Evolutionary conservation across 2,797 vertebrate species (phyloP).

Genomic region (Nothura maculosa): DNA sequence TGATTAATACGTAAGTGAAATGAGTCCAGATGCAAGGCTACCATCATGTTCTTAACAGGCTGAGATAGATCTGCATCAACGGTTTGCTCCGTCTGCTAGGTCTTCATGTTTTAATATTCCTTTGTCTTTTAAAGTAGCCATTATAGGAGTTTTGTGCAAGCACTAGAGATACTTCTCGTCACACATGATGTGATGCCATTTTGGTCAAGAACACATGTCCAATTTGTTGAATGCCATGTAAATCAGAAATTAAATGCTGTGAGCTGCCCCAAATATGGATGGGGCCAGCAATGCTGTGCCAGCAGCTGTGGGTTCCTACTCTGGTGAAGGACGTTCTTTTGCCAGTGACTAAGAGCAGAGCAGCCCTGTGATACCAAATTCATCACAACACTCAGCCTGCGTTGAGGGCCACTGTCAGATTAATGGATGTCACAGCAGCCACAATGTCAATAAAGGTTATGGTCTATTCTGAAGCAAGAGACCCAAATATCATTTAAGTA

Average conservation of each 20-base stretch:
- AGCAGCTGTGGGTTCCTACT: neutral
- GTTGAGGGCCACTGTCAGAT: constrained; percentile 23
- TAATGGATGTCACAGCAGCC: constrained; percentile 39
- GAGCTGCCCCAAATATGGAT: neutral
- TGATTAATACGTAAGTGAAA: constrained; percentile 57
- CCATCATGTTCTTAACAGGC: constrained; percentile 35
- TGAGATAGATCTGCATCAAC: constrained; percentile 1
- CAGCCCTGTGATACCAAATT: neutral
- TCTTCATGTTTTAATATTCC: neutral
- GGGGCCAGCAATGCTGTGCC: rapidly evolving
- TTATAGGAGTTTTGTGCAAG: neutral
- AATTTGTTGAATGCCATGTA: neutral
- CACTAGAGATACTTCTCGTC: neutral
- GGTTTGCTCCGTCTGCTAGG: constrained; percentile 6
- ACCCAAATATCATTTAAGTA: constrained; percentile 44
- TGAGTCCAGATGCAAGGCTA: constrained; percentile 47
- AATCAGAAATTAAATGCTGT: neutral
- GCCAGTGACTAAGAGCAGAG: constrained; percentile 14
- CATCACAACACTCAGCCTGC: neutral
- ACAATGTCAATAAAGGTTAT: constrained; percentile 52
- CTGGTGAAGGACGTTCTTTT: neutral
- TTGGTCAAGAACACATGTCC: neutral
- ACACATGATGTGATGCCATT: neutral
- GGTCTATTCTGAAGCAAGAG: constrained; percentile 46
- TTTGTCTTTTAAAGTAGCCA: neutral